Conservation (phyloP, 2,888 invertebrate genomes). For the Himalopsyche kuldschensis region DNA sequence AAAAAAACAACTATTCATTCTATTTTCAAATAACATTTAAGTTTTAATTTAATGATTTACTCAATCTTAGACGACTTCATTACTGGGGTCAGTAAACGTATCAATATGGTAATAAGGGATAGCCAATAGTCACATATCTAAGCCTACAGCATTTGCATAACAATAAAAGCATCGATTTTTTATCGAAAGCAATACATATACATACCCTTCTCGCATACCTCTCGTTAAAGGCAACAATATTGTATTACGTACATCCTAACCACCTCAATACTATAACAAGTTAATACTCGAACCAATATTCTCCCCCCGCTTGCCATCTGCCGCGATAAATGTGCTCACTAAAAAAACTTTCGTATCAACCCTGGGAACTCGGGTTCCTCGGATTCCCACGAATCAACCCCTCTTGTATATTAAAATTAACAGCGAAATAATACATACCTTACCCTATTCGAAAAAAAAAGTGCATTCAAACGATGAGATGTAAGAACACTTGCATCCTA, state of each 20-base stretch:
- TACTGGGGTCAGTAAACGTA: too few species aligned
- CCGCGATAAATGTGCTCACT: constrained; percentile 52
- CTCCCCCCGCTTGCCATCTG: constrained; percentile 57
- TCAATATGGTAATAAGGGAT: too few species aligned
- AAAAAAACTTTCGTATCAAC: constrained; percentile 52
- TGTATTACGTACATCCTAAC: constrained; percentile 19
- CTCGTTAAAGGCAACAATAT: constrained; percentile 29
- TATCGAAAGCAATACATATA: not conserved
- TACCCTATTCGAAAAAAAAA: constrained; percentile 61
- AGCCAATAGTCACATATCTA: not conserved
- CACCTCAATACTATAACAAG: constrained; percentile 29
- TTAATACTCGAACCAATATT: constrained; percentile 29
- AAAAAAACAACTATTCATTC: too few species aligned
- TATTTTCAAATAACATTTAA: too few species aligned
- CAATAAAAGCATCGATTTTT: not conserved
- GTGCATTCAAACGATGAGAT: constrained; percentile 55
- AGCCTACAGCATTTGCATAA: not conserved
- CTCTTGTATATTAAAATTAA: constrained; percentile 64
- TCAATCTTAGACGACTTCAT: too few species aligned
- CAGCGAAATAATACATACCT: constrained; percentile 60
- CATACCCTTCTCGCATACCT: not conserved
- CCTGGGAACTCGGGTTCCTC: constrained; percentile 67
- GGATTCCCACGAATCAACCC: constrained; percentile 69
- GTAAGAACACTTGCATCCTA: constrained; percentile 54
- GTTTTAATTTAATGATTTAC: too few species aligned